Conservation (phyloP, 1,140 invertebrate genomes). For the Nautilus pompilius region DNA sequence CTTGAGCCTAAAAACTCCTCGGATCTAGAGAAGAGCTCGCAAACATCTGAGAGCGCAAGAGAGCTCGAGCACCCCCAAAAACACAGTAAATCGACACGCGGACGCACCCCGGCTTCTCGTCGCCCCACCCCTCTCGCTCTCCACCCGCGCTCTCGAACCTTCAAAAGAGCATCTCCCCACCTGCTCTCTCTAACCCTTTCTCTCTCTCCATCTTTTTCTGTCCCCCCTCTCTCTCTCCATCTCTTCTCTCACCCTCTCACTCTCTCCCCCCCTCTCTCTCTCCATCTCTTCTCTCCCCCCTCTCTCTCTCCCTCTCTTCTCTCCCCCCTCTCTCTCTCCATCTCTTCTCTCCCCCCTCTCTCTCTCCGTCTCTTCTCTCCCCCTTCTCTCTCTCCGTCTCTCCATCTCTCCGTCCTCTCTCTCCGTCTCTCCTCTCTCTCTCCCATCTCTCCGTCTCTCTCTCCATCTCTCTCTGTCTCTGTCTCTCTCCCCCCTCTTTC, state of each 20-base stretch:
- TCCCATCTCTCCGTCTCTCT: no score
- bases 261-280: background rate
- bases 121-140: background rate
- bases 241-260: slow-evolving; percentile 6
- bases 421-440: no score
- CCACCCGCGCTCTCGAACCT: background rate
- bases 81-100: no score
- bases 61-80: no score
- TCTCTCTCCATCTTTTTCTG: slow-evolving; percentile 1
- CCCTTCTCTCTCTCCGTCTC: no score
- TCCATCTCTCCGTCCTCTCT: no score
- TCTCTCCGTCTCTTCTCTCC: no score
- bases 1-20: no score
- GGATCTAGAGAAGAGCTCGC: no score
- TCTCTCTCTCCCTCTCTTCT: slow-evolving; percentile 11
- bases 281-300: background rate
- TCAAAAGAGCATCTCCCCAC: background rate
- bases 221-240: background rate
- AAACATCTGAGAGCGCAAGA: no score
- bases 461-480: background rate
- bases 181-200: slow-evolving; percentile 1
- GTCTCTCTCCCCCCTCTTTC: background rate
- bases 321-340: slow-evolving; percentile 11
- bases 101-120: background rate
- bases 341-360: no score